Evolutionary conservation across 2,113 vertebrate genomes (phyloP), one percentile per base, ranked within the genome.

Genomic region (Probosciger aterrimus): DNA sequence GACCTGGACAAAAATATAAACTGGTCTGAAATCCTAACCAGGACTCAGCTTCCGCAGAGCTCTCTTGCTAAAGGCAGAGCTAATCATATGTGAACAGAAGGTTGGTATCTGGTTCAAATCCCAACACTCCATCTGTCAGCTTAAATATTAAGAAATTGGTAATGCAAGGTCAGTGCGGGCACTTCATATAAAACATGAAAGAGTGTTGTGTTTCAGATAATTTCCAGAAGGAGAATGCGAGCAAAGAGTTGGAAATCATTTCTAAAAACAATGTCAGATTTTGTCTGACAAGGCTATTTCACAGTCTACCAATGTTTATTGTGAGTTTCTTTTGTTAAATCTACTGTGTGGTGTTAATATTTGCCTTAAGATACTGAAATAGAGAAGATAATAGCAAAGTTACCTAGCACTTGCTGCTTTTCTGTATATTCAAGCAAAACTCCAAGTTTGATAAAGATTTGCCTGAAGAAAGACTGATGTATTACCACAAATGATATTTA

Each of bases 111-210:
- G 71, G 76, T 95, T 97, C 95, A 84, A 93, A 94, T 97, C 62
- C 82, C 86, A 96, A 84, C 59, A 84, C 83, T 94, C 95, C 79
- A 95, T 96, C 92, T 96, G 87, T 91, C 95, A 92, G 50, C 55
- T 96, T 97, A 95, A 97, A 95, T 75, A 96, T 80, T 96, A 96
- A 95, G 74, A 94, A 94, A 82, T 91, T 50, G 83, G 76, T 96
- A 93, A 78, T 80, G 59, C 2, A 4, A 93, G 49, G 87, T 86
- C 83, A 93, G 35, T 89, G 47, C 43, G 65, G 44, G 44, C 23
- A 50, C n/a, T 84, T 91, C 91, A 94, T 74, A 87, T 59, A 94
- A 95, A 93, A 60, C 47, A 35, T 62, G 86, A 95, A 86, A 57
- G 23, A 63, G 28, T 49, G 77, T 12, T 41, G 14, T 81, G 30